These are phyloP conservation scores for Drosophila recens DNA, from an alignment of 2,888 invertebrate species.

Conservation along the genomic window DNA sequence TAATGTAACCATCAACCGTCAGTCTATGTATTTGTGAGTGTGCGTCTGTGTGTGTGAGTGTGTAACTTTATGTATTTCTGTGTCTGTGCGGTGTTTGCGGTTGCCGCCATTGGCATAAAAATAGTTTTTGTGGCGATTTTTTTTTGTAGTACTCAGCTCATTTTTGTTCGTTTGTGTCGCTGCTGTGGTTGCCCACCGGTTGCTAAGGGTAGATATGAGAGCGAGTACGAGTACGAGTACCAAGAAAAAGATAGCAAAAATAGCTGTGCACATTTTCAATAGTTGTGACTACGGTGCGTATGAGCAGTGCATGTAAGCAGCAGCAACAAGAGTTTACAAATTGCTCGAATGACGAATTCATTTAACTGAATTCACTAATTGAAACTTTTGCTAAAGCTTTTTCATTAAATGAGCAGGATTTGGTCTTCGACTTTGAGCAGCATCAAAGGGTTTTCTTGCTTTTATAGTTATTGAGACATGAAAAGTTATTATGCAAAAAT, in stretches of 20 bases:
- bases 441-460: conserved; percentile 8
- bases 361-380: conserved; percentile 13
- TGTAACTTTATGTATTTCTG: conserved; percentile 44
- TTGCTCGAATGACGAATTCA: conserved; percentile 6
- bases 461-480: conserved; percentile 22
- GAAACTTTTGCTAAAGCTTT: neutral
- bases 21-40: conserved; percentile 24
- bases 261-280: conserved; percentile 31
- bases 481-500: conserved; percentile 21
- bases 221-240: conserved; percentile 20
- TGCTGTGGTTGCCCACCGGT: conserved; percentile 53
- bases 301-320: conserved; percentile 34
- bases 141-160: conserved; percentile 12
- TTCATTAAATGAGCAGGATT: neutral
- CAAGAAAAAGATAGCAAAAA: conserved; percentile 36
- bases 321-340: conserved; percentile 18
- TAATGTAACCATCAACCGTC: conserved; percentile 58
- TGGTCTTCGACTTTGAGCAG: neutral
- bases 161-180: conserved; percentile 15
- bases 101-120: conserved; percentile 73
- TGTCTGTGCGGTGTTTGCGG: conserved; percentile 54
- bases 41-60: conserved; percentile 33
- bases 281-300: conserved; percentile 42
- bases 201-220: conserved; percentile 69
- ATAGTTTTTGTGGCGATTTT: conserved; percentile 62